phyloP scores from a whole-genome alignment of 2,113 vertebrate species.

The Dromaius novaehollandiae region DNA sequence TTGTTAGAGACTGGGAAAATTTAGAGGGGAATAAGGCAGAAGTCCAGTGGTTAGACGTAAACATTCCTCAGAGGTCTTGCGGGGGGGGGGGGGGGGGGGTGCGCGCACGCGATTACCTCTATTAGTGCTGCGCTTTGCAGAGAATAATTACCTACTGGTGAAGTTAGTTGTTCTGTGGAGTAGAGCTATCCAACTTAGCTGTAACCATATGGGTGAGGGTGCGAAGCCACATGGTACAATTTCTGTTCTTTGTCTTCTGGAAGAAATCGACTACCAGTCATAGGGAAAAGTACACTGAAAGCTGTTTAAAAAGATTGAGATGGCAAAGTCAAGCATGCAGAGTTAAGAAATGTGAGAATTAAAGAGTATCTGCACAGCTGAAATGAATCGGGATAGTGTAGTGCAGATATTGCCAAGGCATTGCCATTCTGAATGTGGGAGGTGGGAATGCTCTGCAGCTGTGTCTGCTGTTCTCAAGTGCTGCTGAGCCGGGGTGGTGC shows the following conservation, averaged over 20 bases:
- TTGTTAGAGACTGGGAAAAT: neutral
- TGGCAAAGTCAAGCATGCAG: too few relatives aligned
- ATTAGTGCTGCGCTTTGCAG: neutral
- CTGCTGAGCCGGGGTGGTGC: neutral
- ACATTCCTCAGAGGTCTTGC: neutral
- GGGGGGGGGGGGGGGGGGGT: too few relatives aligned
- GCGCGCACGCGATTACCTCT: neutral
- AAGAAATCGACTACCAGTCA: neutral
- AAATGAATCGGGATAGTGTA: neutral
- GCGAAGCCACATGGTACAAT: neutral
- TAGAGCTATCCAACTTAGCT: neutral
- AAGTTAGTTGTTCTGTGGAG: neutral
- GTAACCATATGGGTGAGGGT: neutral
- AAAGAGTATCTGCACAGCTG: neutral
- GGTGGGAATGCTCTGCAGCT: constrained; percentile 18
- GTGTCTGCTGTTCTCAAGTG: constrained; percentile 7
- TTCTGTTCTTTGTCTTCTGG: neutral
- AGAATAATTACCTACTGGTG: neutral
- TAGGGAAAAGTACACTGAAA: neutral
- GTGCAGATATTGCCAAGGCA: neutral
- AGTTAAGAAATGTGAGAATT: neutral
- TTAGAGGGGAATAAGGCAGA: neutral
- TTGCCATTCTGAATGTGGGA: neutral
- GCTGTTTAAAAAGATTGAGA: neutral
- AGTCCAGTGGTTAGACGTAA: neutral